phyloP scores from a whole-genome alignment of 1,140 invertebrate genomes.

The Anastrepha obliqua region DNA sequence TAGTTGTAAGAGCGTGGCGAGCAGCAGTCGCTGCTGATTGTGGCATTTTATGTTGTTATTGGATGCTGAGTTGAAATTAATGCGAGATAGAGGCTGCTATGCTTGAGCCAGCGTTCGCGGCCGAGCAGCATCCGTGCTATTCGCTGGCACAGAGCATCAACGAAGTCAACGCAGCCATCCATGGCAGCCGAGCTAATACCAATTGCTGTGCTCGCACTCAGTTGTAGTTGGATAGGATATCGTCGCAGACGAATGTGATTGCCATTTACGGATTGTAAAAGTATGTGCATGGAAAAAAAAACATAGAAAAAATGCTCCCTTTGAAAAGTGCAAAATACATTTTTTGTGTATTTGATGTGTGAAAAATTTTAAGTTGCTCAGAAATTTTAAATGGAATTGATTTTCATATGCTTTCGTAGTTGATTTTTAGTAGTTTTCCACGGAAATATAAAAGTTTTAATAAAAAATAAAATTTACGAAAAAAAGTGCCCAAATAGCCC shows the following conservation, averaged over 20 bases:
- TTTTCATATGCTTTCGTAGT: not conserved
- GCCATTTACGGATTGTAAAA: constrained; percentile 56
- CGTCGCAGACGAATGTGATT: constrained; percentile 58
- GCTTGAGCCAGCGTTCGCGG: not conserved
- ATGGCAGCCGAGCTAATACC: not conserved
- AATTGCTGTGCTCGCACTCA: constrained; percentile 49
- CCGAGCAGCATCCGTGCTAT: not conserved
- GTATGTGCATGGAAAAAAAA: constrained; percentile 38
- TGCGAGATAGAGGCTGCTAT: not conserved
- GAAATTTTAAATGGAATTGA: not conserved
- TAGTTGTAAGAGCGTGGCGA: not conserved
- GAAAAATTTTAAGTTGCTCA: not conserved
- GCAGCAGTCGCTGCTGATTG: not conserved
- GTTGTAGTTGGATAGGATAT: constrained; percentile 60
- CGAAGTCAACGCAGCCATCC: not conserved
- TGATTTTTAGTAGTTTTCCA: not conserved
- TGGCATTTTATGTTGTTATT: not conserved
- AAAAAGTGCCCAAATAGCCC: not conserved
- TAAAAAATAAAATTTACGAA: not conserved
- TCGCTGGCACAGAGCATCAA: not conserved
- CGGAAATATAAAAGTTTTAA: not conserved
- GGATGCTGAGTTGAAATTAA: not conserved
- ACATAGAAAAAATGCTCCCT: constrained; percentile 17
- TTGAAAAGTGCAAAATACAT: constrained; percentile 1
- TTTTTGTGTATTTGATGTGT: constrained; percentile 4